Base-by-base conservation (phyloP, 1,140 invertebrate species). In the Temnothorax nylanderi region DNA sequence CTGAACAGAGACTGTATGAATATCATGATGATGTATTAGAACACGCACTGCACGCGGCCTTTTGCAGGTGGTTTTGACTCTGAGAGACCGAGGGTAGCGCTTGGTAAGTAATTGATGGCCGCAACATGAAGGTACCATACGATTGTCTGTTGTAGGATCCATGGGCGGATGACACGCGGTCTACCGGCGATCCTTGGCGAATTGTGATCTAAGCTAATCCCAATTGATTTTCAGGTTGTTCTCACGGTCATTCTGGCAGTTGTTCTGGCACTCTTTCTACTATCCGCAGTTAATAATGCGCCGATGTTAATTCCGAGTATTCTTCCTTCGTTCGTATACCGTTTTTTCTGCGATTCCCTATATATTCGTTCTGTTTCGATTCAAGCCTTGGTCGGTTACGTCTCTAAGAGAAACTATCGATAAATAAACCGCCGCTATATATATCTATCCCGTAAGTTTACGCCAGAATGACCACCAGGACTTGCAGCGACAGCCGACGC, bases 21-120 rank as follows among this genome's bases (percentile, higher is more conserved):
- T 95, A 94, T 95, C 94, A 95, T 94, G 94, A 95, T 95, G 94
- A 95, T 95, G 94, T 95, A 95, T 95, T 95, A 95, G 94, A 95
- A 94, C 93, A 93, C 91, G 93, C 93, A 92, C 91, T 93, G 93
- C 93, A 94, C 92, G 94, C 94, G 94, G 94, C 94, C 94, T 95
- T 95, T 95, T 95, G 95, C 94, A 95, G 95, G 94, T 95, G 94
- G 90, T 94, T 26, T 26, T 88, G 88, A 88, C 72, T 87, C 77
- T 87, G 77, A 85, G 90, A 88, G 85, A 86, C 71, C 90, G 87
- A 93, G 90, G 91, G 93, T 89, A 92, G 93, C 92, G 92, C 89
- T 84, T 89, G 93, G 93, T 94, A 95, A 95, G 94, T 95, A 95
- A 95, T 85, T 88, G 92, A 95, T 92, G 94, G 94, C 94, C 94